These are phyloP conservation scores for Calosoma granatense DNA, from an alignment of 1,140 invertebrate genomes.

Conservation along the genomic window DNA sequence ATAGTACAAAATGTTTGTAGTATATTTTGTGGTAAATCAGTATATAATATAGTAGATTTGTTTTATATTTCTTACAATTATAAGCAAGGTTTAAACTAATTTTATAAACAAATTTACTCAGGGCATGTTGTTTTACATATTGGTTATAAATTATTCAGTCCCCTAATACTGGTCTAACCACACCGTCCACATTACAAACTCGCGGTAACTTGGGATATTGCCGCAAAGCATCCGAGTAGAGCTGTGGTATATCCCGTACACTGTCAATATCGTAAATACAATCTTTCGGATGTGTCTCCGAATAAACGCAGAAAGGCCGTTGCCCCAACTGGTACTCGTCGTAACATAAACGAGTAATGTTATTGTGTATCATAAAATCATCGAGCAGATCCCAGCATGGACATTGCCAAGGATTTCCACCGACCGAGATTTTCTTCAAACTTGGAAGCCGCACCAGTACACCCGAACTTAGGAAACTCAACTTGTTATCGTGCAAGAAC, in stretches of 20 bases:
- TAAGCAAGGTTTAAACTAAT: no score
- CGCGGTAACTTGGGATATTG: background rate
- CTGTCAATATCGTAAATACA: background rate
- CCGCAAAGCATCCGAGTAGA: background rate
- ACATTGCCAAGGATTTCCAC: conserved; percentile 21
- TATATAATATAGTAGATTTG: no score
- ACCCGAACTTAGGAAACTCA: conserved; percentile 16
- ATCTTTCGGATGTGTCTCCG: background rate
- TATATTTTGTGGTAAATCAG: no score
- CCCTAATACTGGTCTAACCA: background rate
- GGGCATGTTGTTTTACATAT: no score
- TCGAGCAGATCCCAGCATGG: conserved; percentile 15
- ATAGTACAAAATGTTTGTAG: no score
- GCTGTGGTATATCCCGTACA: background rate
- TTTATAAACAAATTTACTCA: no score
- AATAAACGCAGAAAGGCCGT: conserved; percentile 16
- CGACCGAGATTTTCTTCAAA: conserved; percentile 14
- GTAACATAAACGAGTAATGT: conserved; percentile 14
- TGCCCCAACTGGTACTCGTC: conserved; percentile 12
- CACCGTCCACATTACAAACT: background rate
- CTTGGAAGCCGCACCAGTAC: conserved; percentile 13
- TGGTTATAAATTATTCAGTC: no score
- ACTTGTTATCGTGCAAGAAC: conserved; percentile 15
- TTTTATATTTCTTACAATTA: no score
- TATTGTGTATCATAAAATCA: conserved; percentile 12